Evolutionary conservation across 2,797 vertebrate species (phyloP).

Genomic region (Bryconaethiops microstoma): DNA sequence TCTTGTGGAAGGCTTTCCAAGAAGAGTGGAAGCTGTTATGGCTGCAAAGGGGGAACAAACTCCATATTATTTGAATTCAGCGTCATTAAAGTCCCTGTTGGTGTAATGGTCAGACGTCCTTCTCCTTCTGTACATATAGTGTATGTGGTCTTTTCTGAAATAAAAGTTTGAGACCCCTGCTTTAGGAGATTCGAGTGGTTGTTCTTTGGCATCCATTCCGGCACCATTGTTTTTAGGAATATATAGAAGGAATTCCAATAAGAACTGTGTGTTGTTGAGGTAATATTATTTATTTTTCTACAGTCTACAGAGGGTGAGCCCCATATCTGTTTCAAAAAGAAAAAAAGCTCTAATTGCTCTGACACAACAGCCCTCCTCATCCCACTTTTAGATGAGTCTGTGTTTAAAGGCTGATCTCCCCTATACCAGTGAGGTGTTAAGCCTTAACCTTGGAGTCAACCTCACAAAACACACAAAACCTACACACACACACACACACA

Average conservation of each 20-base stretch:
- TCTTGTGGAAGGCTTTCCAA: too few relatives aligned
- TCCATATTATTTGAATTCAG: too few relatives aligned
- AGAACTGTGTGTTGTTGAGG: not conserved
- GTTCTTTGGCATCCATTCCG: not conserved
- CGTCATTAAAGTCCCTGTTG: too few relatives aligned
- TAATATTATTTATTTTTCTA: not conserved
- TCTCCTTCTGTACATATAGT: too few relatives aligned
- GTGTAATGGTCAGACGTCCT: too few relatives aligned
- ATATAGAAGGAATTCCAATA: not conserved
- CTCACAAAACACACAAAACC: constrained; percentile 49
- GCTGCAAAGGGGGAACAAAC: too few relatives aligned
- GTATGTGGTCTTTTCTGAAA: too few relatives aligned
- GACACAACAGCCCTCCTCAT: constrained; percentile 63
- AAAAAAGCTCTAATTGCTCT: constrained; percentile 36
- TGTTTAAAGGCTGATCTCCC: constrained; percentile 72
- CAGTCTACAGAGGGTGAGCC: constrained; percentile 41
- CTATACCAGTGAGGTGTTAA: constrained; percentile 65
- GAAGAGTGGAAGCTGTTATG: too few relatives aligned
- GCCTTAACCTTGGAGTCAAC: constrained; percentile 89
- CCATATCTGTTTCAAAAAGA: constrained; percentile 53
- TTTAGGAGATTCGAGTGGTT: too few relatives aligned
- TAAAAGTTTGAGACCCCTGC: too few relatives aligned
- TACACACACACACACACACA: not conserved
- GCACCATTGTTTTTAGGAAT: not conserved
- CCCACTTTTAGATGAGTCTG: constrained; percentile 59